Conservation (phyloP, 2,888 invertebrate species). For the Nephrotoma guestfalica region DNA sequence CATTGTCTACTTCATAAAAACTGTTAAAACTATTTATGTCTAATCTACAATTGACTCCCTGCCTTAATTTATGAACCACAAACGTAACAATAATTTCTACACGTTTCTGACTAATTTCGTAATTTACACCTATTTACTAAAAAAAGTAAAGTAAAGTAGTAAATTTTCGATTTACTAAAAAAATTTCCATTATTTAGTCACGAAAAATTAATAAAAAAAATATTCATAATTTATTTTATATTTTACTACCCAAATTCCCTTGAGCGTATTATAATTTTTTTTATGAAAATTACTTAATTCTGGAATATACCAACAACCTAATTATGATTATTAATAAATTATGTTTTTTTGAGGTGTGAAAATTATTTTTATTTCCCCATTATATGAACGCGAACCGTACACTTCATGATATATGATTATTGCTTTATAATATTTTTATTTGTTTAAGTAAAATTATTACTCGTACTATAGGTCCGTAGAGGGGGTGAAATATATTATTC, state of each 20-base stretch:
- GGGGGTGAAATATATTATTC: neutral
- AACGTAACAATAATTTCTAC: neutral
- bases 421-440: neutral
- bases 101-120: neutral
- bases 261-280: neutral
- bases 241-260: neutral
- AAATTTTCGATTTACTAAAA: neutral
- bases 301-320: neutral
- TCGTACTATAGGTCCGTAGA: neutral
- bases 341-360: neutral
- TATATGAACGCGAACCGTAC: neutral
- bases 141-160: too few species aligned
- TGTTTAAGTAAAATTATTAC: neutral
- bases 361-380: neutral
- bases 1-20: too few species aligned
- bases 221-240: neutral
- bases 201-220: neutral
- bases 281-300: neutral
- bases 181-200: neutral
- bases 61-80: neutral
- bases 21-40: too few species aligned
- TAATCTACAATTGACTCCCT: too few species aligned
- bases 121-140: neutral
- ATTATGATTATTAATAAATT: neutral
- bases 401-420: neutral